Conservation (phyloP, 1,140 invertebrate species). For the Steinernema khuongi region DNA sequence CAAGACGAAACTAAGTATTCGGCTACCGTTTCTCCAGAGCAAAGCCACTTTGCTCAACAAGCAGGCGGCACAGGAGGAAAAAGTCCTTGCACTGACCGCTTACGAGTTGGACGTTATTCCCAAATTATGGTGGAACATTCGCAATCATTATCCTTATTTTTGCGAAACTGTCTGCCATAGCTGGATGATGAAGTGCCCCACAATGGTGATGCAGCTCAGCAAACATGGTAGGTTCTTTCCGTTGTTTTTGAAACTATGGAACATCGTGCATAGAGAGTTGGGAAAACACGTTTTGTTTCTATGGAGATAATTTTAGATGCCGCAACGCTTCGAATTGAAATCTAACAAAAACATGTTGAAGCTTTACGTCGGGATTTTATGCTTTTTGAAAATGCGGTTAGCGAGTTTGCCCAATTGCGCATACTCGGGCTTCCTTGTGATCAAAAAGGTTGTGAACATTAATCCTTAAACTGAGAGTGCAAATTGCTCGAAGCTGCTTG, state of each 20-base stretch:
- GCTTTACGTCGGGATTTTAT: no score
- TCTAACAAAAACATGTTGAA: no score
- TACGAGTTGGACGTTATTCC: slow-evolving; percentile 51
- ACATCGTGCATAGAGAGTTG: no score
- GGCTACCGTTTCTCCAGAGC: not conserved
- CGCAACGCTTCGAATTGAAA: no score
- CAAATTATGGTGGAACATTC: slow-evolving; percentile 44
- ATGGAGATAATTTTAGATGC: not conserved
- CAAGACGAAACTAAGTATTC: not conserved
- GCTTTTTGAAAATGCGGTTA: no score
- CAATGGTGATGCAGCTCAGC: not conserved
- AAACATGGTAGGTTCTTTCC: slow-evolving; percentile 6
- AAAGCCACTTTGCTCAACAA: not conserved
- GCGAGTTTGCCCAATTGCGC: no score
- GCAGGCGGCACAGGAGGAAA: slow-evolving; percentile 19
- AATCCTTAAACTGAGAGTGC: no score
- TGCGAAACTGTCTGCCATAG: slow-evolving; percentile 48
- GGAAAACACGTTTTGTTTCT: no score
- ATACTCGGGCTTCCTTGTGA: no score
- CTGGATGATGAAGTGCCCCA: slow-evolving; percentile 27
- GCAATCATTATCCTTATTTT: slow-evolving; percentile 39
- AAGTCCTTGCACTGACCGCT: slow-evolving; percentile 33
- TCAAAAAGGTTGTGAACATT: no score
- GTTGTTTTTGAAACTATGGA: no score
- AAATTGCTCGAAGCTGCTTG: no score